Percentiles rank a stretch among this genome's conserved stretches.
Conservation (phyloP, 2,797 vertebrate species). For the Microctenopoma steveboyesi region DNA sequence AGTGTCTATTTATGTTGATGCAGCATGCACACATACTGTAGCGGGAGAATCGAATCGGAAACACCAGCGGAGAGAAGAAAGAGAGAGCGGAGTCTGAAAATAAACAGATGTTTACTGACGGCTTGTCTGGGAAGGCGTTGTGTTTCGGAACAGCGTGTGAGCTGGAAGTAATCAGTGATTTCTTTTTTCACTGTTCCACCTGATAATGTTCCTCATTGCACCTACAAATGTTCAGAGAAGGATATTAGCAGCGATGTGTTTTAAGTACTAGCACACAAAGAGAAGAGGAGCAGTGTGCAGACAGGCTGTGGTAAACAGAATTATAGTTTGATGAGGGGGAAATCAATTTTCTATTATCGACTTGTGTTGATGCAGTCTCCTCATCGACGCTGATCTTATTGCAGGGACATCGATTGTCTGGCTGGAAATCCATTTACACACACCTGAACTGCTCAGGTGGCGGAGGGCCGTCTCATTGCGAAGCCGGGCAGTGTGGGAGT, state of each 20-base stretch:
- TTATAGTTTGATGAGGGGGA: constrained; percentile 69
- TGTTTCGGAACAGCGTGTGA: constrained; percentile 9
- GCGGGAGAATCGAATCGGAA: neutral
- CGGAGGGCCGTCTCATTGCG: constrained; percentile 31
- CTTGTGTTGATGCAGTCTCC: constrained; percentile 58
- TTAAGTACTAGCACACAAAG: neutral
- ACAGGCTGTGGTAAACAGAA: constrained; percentile 58
- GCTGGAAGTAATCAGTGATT: constrained; percentile 9
- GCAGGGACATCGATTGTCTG: constrained; percentile 69
- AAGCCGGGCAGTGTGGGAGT: neutral
- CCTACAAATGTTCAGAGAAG: neutral
- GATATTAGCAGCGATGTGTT: constrained; percentile 3
- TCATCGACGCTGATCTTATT: constrained; percentile 69
- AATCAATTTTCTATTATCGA: constrained; percentile 70
- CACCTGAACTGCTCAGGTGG: constrained; percentile 37
- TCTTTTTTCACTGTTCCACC: constrained; percentile 2
- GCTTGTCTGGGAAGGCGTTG: neutral
- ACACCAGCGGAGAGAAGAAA: constrained; percentile 2
- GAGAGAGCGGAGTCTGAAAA: constrained; percentile 1
- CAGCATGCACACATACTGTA: no score
- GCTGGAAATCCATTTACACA: constrained; percentile 66
- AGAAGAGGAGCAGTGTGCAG: constrained; percentile 14
- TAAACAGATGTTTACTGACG: constrained; percentile 4
- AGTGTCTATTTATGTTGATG: no score
- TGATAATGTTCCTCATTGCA: neutral